Evolutionary conservation across 2,113 vertebrate genomes (phyloP).

Genomic region (Phalacrocorax aristotelis): DNA sequence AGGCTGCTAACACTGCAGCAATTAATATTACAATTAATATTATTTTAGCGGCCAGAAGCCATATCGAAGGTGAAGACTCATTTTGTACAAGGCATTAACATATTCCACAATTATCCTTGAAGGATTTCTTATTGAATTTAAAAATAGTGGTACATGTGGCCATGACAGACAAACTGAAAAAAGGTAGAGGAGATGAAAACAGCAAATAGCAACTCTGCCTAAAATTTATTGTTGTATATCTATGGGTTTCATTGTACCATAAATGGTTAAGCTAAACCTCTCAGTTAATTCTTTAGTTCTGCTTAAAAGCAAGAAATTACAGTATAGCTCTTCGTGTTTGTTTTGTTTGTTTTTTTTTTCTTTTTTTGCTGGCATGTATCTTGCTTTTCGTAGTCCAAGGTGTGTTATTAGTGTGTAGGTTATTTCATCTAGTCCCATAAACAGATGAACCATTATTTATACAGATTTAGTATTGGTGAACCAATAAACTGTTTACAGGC

Average conservation of each 20-base stretch:
- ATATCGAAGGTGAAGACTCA: neutral
- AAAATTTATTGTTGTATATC: neutral
- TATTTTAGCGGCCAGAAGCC: neutral
- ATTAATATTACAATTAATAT: neutral
- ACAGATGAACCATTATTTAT: conserved; percentile 39
- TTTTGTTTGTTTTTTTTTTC: neutral
- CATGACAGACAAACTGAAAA: neutral
- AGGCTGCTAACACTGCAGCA: neutral
- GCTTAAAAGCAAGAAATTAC: neutral
- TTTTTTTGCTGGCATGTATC: neutral
- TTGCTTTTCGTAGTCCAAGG: neutral
- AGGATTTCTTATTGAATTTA: neutral
- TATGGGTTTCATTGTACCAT: neutral
- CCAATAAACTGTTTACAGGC: conserved; percentile 57
- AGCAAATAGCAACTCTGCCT: neutral
- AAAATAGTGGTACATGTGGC: neutral
- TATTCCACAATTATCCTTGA: neutral
- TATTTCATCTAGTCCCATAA: neutral
- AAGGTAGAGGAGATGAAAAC: neutral
- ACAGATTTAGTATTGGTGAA: conserved; percentile 45
- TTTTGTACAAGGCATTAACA: neutral
- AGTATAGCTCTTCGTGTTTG: neutral
- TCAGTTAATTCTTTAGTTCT: neutral
- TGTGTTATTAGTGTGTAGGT: neutral
- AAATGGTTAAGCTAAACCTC: neutral